phyloP scores from a whole-genome alignment of 2,888 invertebrate genomes.

The Teinopalpus imperialis region DNA sequence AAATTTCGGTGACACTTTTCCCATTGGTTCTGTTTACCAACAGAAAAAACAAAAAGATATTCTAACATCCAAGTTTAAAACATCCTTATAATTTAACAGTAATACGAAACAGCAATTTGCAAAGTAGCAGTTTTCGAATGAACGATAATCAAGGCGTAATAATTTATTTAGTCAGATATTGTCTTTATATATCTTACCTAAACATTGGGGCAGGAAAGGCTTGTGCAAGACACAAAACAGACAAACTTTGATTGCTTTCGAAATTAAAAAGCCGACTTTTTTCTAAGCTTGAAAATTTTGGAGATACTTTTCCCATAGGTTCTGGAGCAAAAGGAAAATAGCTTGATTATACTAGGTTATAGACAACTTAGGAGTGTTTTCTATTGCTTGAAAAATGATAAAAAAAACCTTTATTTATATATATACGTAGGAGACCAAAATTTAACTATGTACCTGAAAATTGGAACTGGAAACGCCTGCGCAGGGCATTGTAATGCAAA shows the following conservation, averaged over 20 bases:
- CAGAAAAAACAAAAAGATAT: slow-evolving; percentile 33
- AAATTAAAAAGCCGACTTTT: slow-evolving; percentile 69
- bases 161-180: neutral
- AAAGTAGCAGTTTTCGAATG: too few species aligned
- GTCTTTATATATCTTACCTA: slow-evolving; percentile 77
- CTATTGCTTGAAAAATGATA: too few species aligned
- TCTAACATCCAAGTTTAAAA: too few species aligned
- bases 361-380: too few species aligned
- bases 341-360: slow-evolving; percentile 2
- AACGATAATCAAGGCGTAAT: neutral
- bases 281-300: slow-evolving; percentile 80
- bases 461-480: slow-evolving; percentile 85
- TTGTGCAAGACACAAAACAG: slow-evolving; percentile 84
- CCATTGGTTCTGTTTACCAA: slow-evolving; percentile 87
- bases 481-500: slow-evolving; percentile 84
- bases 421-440: too few species aligned
- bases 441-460: slow-evolving; percentile 84
- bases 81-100: too few species aligned
- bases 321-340: slow-evolving; percentile 52
- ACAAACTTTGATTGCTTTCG: slow-evolving; percentile 65
- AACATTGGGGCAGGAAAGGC: slow-evolving; percentile 87
- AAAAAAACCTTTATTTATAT: too few species aligned
- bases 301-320: slow-evolving; percentile 86
- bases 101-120: too few species aligned
- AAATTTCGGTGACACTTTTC: slow-evolving; percentile 88